Evolutionary conservation across 2,113 vertebrate species (phyloP).

Genomic region (Ctenomys sociabilis): DNA sequence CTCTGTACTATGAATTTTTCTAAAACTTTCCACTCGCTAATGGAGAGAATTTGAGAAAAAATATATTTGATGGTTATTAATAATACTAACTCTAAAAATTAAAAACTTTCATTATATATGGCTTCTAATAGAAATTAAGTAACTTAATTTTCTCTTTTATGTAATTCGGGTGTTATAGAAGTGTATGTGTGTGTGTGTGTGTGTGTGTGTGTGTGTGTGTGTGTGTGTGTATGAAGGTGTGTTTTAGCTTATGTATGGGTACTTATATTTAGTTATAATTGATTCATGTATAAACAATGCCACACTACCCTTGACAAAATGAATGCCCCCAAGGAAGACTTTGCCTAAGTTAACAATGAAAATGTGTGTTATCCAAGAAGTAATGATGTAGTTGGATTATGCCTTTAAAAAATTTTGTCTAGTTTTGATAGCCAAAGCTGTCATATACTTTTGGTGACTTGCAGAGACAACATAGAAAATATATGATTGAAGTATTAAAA

Average conservation of each 20-base stretch:
- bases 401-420: not conserved
- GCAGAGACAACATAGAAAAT: not conserved
- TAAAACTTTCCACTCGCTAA: not conserved
- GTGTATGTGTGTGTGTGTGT: not conserved
- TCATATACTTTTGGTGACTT: not conserved
- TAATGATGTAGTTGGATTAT: not conserved
- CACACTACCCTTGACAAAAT: not conserved
- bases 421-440: not conserved
- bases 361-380: not conserved
- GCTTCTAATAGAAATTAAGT: conserved; percentile 50
- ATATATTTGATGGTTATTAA: conserved; percentile 1
- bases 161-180: not conserved
- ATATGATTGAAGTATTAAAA: not conserved
- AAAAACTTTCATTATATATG: not conserved
- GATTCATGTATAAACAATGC: not conserved
- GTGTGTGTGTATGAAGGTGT: not conserved
- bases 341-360: not conserved
- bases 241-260: not conserved
- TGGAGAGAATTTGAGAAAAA: conserved; percentile 20
- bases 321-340: not conserved
- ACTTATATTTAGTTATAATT: not conserved
- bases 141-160: conserved; percentile 28
- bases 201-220: not conserved
- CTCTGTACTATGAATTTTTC: not conserved
- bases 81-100: conserved; percentile 2